A percentile compares a stretch with the other conserved stretches of the same genome.
phyloP scores from a whole-genome alignment of 2,113 vertebrate genomes.

The Brachirus orientalis region DNA sequence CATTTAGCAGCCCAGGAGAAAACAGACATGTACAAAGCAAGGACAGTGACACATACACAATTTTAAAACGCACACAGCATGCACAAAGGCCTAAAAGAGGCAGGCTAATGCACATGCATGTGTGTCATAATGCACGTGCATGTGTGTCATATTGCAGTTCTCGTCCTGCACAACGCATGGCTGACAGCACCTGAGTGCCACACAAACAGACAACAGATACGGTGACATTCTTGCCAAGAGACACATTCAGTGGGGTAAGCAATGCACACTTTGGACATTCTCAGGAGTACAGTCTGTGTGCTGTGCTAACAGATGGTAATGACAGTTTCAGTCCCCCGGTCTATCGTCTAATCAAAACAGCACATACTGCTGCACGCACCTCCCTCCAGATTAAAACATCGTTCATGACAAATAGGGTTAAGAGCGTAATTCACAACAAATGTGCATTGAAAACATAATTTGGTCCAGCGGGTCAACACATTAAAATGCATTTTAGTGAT shows the following conservation, averaged over 20 bases:
- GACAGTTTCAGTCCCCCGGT: constrained; percentile 66
- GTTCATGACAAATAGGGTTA: constrained; percentile 44
- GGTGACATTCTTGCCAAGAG: not conserved
- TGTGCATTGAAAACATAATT: constrained; percentile 38
- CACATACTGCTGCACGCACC: constrained; percentile 14
- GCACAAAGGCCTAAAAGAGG: constrained; percentile 7
- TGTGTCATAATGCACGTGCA: no score
- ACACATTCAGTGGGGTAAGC: constrained; percentile 5
- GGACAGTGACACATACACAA: constrained; percentile 28
- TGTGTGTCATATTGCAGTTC: constrained; percentile 17
- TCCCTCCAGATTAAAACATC: constrained; percentile 60
- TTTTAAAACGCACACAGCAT: not conserved
- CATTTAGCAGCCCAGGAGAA: constrained; percentile 44
- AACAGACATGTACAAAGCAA: constrained; percentile 24
- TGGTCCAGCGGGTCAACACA: not conserved
- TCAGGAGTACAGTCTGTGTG: constrained; percentile 39
- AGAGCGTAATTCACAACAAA: constrained; percentile 39
- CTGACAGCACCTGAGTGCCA: constrained; percentile 67
- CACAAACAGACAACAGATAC: constrained; percentile 18
- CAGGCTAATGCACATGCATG: constrained; percentile 8
- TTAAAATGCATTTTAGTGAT: constrained; percentile 19
- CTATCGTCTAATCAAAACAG: constrained; percentile 61
- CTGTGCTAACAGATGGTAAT: constrained; percentile 66
- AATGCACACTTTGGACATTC: constrained; percentile 1
- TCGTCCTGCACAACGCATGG: constrained; percentile 49